Evolutionary conservation across 2,888 invertebrate genomes (phyloP).

Genomic region (Epinotia nisella): DNA sequence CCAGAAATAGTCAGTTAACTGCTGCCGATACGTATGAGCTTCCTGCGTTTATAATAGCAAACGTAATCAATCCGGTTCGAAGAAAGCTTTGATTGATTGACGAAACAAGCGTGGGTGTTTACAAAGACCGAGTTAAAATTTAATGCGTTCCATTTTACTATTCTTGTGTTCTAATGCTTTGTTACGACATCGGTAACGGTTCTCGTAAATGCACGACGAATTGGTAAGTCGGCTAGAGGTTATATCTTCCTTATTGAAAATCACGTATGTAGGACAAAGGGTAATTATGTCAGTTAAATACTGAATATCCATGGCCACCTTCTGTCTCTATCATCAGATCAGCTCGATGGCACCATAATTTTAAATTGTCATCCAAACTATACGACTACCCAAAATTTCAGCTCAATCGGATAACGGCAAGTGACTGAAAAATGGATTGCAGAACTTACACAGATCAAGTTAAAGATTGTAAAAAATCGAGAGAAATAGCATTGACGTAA

Average conservation of each 20-base stretch:
- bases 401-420: too few relatives aligned
- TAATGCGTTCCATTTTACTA: slow-evolving; percentile 61
- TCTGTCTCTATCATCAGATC: too few relatives aligned
- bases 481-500: background rate
- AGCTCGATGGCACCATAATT: too few relatives aligned
- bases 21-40: background rate
- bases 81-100: slow-evolving; percentile 63
- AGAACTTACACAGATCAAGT: too few relatives aligned
- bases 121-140: slow-evolving; percentile 53
- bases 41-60: slow-evolving; percentile 38
- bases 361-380: too few relatives aligned
- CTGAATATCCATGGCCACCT: too few relatives aligned
- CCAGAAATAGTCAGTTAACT: background rate
- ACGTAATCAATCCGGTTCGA: slow-evolving; percentile 55
- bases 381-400: too few relatives aligned
- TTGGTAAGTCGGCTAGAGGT: slow-evolving; percentile 17
- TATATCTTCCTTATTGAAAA: slow-evolving; percentile 26
- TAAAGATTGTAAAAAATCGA: too few relatives aligned
- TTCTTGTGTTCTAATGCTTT: slow-evolving; percentile 46
- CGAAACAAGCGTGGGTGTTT: slow-evolving; percentile 62
- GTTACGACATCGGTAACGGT: slow-evolving; percentile 44
- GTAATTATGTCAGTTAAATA: too few relatives aligned
- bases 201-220: slow-evolving; percentile 28
- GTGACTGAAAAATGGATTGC: too few relatives aligned
- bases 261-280: background rate